Base-by-base conservation (phyloP, 1,140 invertebrate species). In the Drosophila gunungcola region DNA sequence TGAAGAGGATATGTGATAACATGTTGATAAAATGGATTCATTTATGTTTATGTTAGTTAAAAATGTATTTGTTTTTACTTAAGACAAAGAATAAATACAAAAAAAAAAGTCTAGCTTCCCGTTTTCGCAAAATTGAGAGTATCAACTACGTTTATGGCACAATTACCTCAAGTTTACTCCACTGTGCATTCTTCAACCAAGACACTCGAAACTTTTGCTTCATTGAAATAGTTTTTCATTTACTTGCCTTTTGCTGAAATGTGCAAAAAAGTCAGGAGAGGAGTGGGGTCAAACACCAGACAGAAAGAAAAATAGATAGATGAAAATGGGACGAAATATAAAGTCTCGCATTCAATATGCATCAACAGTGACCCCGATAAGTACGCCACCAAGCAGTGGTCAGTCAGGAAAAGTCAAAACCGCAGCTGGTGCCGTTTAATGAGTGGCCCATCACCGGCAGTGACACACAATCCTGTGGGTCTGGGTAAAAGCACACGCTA, bases 141-240 rank as follows among this genome's bases (percentile, higher is more conserved):
- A 32, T 32, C 7, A 32, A 32, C 2, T 6, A 32, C 7, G 7
- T 32, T 32, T 32, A 32, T 32, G 29, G 0, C 2, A 32, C 7
- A 6, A 5, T 1, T 6, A 32, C 7, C 7, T 32, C 6, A 2
- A 32, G 7, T 6, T 4, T 3, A 34, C 4, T 9, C 56, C 77
- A 80, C 63, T 73, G 81, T 80, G 39, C 74, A 36, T 32, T 45
- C 25, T 36, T 64, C 72, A 58, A 52, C 64, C 61, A 68, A 80
- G 76, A 61, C 54, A 63, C 79, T 88, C 75, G 43, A 80, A 82
- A 89, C 62, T 89, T 75, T 79, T 73, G 65, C 65, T 88, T 77
- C 84, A 88, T 88, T 89, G 83, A 89, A 88, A 89, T 89, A 89
- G 84, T 88, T 88, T 88, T 85, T 83, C 76, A 89, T 88, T 89